Evolutionary conservation across 1,140 invertebrate species (phyloP).

Genomic region (Trichoplusia ni): DNA sequence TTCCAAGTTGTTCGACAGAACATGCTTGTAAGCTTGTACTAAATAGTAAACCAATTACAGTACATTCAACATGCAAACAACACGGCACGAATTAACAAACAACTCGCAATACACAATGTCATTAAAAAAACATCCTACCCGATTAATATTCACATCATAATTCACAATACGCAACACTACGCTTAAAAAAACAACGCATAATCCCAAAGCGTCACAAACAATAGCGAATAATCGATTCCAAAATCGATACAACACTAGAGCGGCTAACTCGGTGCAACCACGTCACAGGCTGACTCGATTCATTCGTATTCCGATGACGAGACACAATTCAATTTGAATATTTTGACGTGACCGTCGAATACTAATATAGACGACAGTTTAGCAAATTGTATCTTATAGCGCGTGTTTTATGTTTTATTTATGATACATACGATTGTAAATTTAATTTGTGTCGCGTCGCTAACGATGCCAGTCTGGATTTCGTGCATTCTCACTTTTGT

Average conservation of each 20-base stretch:
- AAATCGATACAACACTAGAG: constrained; percentile 33
- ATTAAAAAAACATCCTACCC: constrained; percentile 39
- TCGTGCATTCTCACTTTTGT: constrained; percentile 28
- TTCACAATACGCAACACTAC: constrained; percentile 38
- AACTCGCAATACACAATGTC: constrained; percentile 2
- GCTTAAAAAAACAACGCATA: constrained; percentile 38
- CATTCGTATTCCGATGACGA: constrained; percentile 58
- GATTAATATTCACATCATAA: constrained; percentile 48
- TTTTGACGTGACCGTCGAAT: constrained; percentile 58
- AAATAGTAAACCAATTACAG: constrained; percentile 16
- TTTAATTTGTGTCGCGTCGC: constrained; percentile 55
- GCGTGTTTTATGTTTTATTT: constrained; percentile 63
- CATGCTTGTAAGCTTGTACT: not conserved
- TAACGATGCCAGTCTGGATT: constrained; percentile 31
- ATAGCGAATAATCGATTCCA: constrained; percentile 38
- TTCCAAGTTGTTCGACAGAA: not conserved
- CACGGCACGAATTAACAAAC: constrained; percentile 13
- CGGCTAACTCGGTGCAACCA: constrained; percentile 34
- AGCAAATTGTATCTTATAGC: constrained; percentile 62
- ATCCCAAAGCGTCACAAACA: constrained; percentile 36
- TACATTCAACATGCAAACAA: constrained; percentile 10
- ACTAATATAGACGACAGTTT: constrained; percentile 60
- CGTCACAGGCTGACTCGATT: constrained; percentile 40
- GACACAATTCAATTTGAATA: constrained; percentile 71
- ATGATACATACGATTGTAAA: constrained; percentile 51